These are phyloP conservation scores for Drosophila recens DNA, from an alignment of 2,888 invertebrate species.

Conservation along the genomic window DNA sequence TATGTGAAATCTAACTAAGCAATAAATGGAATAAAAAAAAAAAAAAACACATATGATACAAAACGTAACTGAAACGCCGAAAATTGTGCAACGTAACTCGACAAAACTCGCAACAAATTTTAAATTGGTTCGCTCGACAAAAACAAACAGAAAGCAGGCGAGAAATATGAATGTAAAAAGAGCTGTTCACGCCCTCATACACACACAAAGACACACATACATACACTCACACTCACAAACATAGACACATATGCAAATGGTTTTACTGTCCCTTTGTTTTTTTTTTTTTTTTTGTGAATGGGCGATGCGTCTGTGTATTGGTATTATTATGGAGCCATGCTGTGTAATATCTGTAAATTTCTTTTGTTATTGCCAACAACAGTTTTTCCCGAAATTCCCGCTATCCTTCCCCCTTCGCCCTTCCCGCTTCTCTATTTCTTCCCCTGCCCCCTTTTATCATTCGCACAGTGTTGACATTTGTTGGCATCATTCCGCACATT, in stretches of 20 bases:
- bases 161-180: slow-evolving; percentile 73
- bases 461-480: slow-evolving; percentile 72
- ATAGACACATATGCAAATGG: slow-evolving; percentile 69
- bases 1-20: no score
- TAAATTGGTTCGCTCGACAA: slow-evolving; percentile 71
- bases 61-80: slow-evolving; percentile 44
- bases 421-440: not conserved
- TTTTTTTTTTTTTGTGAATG: slow-evolving; percentile 10
- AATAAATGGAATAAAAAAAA: no score
- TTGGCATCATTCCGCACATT: slow-evolving; percentile 78
- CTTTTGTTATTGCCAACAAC: slow-evolving; percentile 81
- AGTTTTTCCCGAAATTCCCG: slow-evolving; percentile 63
- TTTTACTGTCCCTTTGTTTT: slow-evolving; percentile 74
- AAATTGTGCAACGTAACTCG: slow-evolving; percentile 64
- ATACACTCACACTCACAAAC: slow-evolving; percentile 27
- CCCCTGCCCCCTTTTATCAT: slow-evolving; percentile 8
- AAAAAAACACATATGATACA: no score
- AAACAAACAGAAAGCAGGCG: slow-evolving; percentile 41
- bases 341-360: slow-evolving; percentile 81
- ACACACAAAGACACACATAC: slow-evolving; percentile 29
- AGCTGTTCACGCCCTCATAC: slow-evolving; percentile 66
- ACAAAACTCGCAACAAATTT: slow-evolving; percentile 77
- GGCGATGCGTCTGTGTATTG: slow-evolving; percentile 52
- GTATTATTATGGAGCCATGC: slow-evolving; percentile 79
- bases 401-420: slow-evolving; percentile 3